Evolutionary conservation across 2,888 invertebrate genomes (phyloP).

Genomic region (Nomada ruficornis): DNA sequence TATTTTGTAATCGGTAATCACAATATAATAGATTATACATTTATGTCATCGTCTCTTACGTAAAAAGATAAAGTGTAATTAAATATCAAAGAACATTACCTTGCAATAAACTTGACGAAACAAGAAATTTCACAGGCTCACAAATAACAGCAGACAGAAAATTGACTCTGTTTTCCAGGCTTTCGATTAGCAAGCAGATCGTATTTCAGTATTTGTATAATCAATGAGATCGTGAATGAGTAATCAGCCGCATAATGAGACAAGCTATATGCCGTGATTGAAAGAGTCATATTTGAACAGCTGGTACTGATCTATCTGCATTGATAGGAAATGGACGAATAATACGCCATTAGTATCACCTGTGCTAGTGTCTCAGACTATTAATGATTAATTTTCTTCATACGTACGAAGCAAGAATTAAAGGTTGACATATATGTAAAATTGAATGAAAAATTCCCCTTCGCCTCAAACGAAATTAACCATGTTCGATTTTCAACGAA

Average conservation of each 20-base stretch:
- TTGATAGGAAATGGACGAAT: not conserved
- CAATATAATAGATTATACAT: too few relatives aligned
- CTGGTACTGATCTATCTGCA: not conserved
- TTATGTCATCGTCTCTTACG: too few relatives aligned
- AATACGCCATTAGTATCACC: constrained; percentile 2
- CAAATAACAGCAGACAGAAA: not conserved
- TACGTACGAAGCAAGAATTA: not conserved
- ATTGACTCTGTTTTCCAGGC: not conserved
- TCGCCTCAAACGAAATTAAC: too few relatives aligned
- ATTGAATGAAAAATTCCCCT: too few relatives aligned
- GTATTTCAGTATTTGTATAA: not conserved
- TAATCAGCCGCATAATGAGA: not conserved
- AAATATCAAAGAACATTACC: too few relatives aligned
- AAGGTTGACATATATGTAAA: not conserved
- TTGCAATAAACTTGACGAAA: too few relatives aligned
- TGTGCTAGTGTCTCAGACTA: not conserved
- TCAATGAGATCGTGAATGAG: constrained; percentile 8
- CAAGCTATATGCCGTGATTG: constrained; percentile 1
- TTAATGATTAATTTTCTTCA: not conserved
- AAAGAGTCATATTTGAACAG: constrained; percentile 11
- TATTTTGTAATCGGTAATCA: too few relatives aligned
- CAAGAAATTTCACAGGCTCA: too few relatives aligned
- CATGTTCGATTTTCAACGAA: too few relatives aligned
- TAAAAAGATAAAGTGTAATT: too few relatives aligned
- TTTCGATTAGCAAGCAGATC: not conserved